Conservation (phyloP, 1,140 invertebrate genomes). For the Temnothorax longispinosus region DNA sequence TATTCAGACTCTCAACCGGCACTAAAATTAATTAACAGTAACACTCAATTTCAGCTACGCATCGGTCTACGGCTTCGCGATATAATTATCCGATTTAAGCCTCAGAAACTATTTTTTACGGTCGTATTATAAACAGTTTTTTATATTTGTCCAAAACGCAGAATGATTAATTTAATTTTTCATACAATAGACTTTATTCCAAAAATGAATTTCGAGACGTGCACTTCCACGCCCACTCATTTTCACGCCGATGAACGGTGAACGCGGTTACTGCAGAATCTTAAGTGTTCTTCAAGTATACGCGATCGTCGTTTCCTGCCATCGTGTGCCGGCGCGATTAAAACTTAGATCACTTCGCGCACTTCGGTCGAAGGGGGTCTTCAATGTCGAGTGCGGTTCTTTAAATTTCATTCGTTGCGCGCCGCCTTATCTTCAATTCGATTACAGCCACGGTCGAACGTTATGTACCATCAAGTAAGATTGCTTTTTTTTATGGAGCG, state of each 20-base stretch:
- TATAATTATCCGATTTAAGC: background rate
- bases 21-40: background rate
- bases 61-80: background rate
- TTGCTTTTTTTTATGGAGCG: constrained; percentile 9
- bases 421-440: constrained; percentile 67
- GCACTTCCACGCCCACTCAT: background rate
- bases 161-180: background rate
- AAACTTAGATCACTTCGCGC: constrained; percentile 62
- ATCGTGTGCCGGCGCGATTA: constrained; percentile 28
- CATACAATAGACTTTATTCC: background rate
- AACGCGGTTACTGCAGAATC: constrained; percentile 43
- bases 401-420: constrained; percentile 66
- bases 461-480: background rate
- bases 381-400: constrained; percentile 5
- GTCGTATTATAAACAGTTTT: background rate
- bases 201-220: background rate
- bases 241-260: constrained; percentile 11
- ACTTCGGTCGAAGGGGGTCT: constrained; percentile 11
- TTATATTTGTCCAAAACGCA: background rate
- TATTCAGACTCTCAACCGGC: background rate
- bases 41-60: background rate
- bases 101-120: background rate
- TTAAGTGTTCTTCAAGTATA: constrained; percentile 47
- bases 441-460: constrained; percentile 35
- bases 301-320: constrained; percentile 41